phyloP scores from a whole-genome alignment of 2,113 vertebrate genomes.

The Todiramphus chloris region DNA sequence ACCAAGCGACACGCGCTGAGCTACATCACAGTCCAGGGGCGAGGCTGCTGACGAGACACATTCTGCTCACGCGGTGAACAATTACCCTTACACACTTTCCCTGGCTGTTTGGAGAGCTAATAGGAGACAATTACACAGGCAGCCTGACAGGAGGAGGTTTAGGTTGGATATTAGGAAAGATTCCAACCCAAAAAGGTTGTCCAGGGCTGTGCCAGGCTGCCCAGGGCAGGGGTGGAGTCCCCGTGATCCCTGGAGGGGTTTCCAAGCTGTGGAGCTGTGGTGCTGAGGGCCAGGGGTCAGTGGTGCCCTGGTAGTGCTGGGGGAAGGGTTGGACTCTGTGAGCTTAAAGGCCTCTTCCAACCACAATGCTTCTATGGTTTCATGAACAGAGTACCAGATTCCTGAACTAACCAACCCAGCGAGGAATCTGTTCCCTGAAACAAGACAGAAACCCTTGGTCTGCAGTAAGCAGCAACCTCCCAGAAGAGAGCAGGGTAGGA shows the following conservation, averaged over 20 bases:
- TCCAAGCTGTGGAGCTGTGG: too few species aligned
- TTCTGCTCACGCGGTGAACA: neutral
- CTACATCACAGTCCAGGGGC: neutral
- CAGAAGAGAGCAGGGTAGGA: neutral
- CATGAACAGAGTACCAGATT: neutral
- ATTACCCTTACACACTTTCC: neutral
- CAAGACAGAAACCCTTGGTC: neutral
- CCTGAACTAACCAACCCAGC: neutral
- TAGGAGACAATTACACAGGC: neutral
- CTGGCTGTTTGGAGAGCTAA: neutral
- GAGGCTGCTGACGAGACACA: neutral
- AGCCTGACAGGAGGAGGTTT: neutral
- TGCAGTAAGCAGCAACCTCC: neutral
- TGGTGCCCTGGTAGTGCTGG: too few species aligned
- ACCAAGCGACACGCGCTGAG: rapidly evolving
- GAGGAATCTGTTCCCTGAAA: neutral
- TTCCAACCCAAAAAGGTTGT: too few species aligned
- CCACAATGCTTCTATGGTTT: neutral
- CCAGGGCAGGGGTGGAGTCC: too few species aligned
- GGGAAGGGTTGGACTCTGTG: neutral
- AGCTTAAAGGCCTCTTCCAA: neutral
- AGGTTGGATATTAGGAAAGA: too few species aligned
- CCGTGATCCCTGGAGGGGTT: too few species aligned
- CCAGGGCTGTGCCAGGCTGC: too few species aligned
- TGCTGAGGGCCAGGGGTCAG: too few species aligned